Percentiles rank a stretch among this genome's conserved stretches.
These are phyloP conservation scores for Phenganax subtilis DNA, from an alignment of 92 coral and sea anemone genomes.

Conservation along the genomic window DNA sequence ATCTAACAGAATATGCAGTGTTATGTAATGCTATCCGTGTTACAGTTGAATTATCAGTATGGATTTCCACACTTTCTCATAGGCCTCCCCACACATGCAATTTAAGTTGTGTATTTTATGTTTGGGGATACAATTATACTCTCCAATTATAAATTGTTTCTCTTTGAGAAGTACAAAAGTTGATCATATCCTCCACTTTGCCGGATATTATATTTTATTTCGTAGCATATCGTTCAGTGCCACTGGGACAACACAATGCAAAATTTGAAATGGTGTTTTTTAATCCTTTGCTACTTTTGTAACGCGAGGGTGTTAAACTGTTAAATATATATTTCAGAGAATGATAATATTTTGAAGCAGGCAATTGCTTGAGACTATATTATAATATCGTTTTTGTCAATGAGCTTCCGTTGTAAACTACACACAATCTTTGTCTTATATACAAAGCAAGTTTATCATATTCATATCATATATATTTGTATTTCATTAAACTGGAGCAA, in stretches of 20 bases:
- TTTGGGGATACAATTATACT: background rate
- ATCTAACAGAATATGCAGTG: no score
- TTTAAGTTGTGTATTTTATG: background rate
- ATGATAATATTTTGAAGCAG: background rate
- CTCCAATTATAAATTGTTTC: constrained; percentile 12
- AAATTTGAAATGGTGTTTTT: background rate
- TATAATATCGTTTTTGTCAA: background rate
- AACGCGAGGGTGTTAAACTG: background rate
- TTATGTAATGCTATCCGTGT: no score
- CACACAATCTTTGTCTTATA: background rate
- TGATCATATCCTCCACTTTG: no score
- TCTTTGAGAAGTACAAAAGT: background rate
- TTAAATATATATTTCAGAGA: background rate
- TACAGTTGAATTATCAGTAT: no score
- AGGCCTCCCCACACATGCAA: no score
- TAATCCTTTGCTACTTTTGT: background rate
- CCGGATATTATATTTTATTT: no score
- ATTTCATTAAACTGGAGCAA: background rate
- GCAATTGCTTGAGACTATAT: background rate
- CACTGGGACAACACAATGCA: no score
- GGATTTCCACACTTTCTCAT: no score
- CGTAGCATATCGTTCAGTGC: no score
- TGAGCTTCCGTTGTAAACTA: constrained; percentile 1
- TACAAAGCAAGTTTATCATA: background rate
- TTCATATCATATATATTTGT: background rate